Percentiles rank a stretch among this genome's conserved stretches.
Conservation (phyloP, 2,888 invertebrate genomes). For the Xylophagus ater region DNA sequence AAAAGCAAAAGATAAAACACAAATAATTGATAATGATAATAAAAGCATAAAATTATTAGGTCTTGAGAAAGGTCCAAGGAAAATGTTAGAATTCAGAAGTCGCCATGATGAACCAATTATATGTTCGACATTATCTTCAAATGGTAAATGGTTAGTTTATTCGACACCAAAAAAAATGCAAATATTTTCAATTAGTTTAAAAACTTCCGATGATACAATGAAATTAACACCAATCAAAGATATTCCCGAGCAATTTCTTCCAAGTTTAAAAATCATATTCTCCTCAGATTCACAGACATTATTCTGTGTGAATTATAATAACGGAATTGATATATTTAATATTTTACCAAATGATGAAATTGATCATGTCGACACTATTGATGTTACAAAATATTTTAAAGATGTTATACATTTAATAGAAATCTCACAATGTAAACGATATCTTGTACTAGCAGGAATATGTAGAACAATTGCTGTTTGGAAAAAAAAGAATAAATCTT, state of each 20-base stretch:
- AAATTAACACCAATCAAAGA: constrained; percentile 32
- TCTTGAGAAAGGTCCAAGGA: constrained; percentile 45
- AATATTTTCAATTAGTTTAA: constrained; percentile 39
- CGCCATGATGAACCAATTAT: constrained; percentile 55
- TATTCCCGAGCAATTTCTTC: constrained; percentile 31
- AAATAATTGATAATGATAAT: constrained; percentile 21
- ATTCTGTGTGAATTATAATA: constrained; percentile 36
- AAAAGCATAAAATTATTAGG: constrained; percentile 18
- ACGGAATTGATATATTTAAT: constrained; percentile 38
- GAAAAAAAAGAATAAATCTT: constrained; percentile 31
- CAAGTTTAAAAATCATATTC: constrained; percentile 38
- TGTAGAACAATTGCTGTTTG: constrained; percentile 57
- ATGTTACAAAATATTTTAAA: constrained; percentile 39
- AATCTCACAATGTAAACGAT: constrained; percentile 46
- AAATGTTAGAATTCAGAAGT: constrained; percentile 56
- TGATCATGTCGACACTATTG: constrained; percentile 33
- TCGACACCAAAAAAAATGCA: constrained; percentile 56
- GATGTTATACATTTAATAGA: constrained; percentile 44
- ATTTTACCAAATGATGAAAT: constrained; percentile 30
- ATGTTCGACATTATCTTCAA: constrained; percentile 57
- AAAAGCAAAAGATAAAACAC: constrained; percentile 16
- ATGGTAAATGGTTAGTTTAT: constrained; percentile 63
- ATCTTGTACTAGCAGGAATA: constrained; percentile 56
- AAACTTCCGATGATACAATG: constrained; percentile 23
- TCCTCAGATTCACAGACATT: constrained; percentile 36